phyloP scores from a whole-genome alignment of 2,888 invertebrate genomes.

The Rapana venosa region DNA sequence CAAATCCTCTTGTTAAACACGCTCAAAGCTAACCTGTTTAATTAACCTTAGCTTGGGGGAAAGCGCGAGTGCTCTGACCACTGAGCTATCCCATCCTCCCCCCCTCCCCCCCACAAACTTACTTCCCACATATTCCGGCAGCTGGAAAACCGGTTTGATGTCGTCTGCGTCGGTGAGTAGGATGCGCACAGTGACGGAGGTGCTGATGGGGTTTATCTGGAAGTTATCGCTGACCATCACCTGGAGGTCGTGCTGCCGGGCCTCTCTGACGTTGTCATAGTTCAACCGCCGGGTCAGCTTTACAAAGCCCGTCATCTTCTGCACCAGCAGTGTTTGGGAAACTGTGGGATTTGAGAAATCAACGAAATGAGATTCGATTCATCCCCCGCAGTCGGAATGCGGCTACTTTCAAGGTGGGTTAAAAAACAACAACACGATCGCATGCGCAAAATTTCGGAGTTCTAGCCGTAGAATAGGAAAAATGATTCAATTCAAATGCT shows the following conservation, averaged over 20 bases:
- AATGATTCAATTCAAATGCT: too few relatives aligned
- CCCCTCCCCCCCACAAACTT: not conserved
- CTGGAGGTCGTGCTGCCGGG: not conserved
- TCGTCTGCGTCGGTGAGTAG: constrained; percentile 51
- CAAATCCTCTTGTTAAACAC: too few relatives aligned
- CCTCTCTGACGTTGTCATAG: constrained; percentile 4
- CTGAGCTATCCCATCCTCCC: too few relatives aligned
- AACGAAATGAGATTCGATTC: too few relatives aligned
- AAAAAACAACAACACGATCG: too few relatives aligned
- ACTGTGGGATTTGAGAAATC: not conserved
- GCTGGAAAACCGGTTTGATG: constrained; percentile 42
- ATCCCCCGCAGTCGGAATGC: too few relatives aligned
- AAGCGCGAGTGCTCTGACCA: too few relatives aligned
- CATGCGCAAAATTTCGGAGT: too few relatives aligned
- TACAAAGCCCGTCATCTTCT: not conserved
- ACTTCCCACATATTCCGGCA: not conserved
- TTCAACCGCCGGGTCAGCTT: not conserved
- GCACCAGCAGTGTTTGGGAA: not conserved
- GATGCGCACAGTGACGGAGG: constrained; percentile 45
- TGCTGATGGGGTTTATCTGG: constrained; percentile 48
- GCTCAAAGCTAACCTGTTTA: too few relatives aligned
- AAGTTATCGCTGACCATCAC: constrained; percentile 1
- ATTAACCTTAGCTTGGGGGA: too few relatives aligned
- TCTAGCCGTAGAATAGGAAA: too few relatives aligned
- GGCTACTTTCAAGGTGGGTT: too few relatives aligned